These are phyloP conservation scores for Quadroppia sp. DNA, from an alignment of 2,888 invertebrate species.

Conservation along the genomic window DNA sequence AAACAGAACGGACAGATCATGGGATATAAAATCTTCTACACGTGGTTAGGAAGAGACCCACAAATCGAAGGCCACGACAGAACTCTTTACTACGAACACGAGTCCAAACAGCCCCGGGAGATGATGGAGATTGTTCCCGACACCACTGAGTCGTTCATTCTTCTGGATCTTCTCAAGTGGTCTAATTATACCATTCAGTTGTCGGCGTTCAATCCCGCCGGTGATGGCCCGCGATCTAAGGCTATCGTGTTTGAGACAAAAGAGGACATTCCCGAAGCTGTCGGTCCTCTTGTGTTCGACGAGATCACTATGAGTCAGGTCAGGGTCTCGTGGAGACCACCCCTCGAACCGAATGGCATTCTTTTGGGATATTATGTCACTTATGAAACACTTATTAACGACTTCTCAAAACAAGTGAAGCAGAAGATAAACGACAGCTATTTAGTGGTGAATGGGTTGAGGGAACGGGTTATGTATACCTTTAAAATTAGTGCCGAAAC, in stretches of 20 bases:
- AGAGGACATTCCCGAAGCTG: conserved; percentile 79
- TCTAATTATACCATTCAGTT: conserved; percentile 84
- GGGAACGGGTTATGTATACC: conserved; percentile 81
- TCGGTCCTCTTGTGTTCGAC: conserved; percentile 70
- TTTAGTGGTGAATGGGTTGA: conserved; percentile 49
- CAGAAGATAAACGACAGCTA: conserved; percentile 50
- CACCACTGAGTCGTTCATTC: conserved; percentile 39
- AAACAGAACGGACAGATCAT: conserved; percentile 91
- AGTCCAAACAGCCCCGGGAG: conserved; percentile 40
- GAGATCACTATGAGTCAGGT: conserved; percentile 89
- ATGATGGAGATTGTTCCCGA: conserved; percentile 43
- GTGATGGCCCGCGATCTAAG: conserved; percentile 78
- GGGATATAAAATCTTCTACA: conserved; percentile 72
- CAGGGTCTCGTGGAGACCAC: conserved; percentile 82
- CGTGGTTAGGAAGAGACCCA: neutral
- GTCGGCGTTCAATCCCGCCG: conserved; percentile 93
- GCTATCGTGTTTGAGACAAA: conserved; percentile 71
- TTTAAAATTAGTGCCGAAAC: conserved; percentile 87
- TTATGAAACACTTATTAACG: conserved; percentile 50
- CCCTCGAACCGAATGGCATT: conserved; percentile 79
- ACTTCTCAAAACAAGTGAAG: conserved; percentile 46
- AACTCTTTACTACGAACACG: neutral
- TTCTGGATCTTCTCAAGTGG: conserved; percentile 67
- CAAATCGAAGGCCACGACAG: neutral
- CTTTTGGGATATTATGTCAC: conserved; percentile 70